Percentiles rank a stretch among this genome's conserved stretches.
Conservation (phyloP, 2,113 vertebrate genomes). For the Podarcis cretensis region DNA sequence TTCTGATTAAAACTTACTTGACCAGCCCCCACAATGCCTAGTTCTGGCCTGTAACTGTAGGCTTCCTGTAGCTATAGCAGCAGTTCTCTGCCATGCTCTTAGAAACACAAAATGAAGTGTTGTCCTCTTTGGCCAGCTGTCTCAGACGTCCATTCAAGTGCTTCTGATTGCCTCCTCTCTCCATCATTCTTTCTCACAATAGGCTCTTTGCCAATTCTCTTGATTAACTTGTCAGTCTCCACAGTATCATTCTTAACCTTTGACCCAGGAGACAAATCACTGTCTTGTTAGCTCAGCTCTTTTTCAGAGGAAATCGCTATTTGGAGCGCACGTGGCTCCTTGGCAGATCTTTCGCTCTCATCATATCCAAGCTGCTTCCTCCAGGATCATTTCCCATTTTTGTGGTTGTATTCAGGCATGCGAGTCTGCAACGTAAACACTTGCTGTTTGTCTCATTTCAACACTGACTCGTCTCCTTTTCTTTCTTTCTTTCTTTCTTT, state of each 20-base stretch:
- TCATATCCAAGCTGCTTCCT: neutral
- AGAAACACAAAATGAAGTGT: neutral
- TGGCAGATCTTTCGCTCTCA: neutral
- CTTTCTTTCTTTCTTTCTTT: too few species aligned
- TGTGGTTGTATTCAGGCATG: neutral
- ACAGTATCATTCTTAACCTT: constrained; percentile 25
- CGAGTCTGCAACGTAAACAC: neutral
- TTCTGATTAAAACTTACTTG: too few species aligned
- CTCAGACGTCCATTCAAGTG: neutral
- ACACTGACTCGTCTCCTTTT: neutral
- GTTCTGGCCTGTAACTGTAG: too few species aligned
- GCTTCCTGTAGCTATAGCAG: neutral
- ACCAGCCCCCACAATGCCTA: neutral
- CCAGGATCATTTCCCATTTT: neutral
- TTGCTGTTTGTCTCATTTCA: neutral
- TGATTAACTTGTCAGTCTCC: constrained; percentile 12
- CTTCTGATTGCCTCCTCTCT: constrained; percentile 1
- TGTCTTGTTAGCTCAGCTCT: constrained; percentile 18
- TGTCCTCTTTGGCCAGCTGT: neutral
- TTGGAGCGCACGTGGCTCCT: neutral
- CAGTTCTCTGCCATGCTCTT: neutral
- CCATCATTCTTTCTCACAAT: constrained; percentile 14
- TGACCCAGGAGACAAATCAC: constrained; percentile 5
- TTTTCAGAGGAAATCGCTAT: constrained; percentile 9
- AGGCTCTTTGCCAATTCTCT: neutral